Evolutionary conservation across 2,888 invertebrate genomes (phyloP).

Genomic region (Catonia carolina): DNA sequence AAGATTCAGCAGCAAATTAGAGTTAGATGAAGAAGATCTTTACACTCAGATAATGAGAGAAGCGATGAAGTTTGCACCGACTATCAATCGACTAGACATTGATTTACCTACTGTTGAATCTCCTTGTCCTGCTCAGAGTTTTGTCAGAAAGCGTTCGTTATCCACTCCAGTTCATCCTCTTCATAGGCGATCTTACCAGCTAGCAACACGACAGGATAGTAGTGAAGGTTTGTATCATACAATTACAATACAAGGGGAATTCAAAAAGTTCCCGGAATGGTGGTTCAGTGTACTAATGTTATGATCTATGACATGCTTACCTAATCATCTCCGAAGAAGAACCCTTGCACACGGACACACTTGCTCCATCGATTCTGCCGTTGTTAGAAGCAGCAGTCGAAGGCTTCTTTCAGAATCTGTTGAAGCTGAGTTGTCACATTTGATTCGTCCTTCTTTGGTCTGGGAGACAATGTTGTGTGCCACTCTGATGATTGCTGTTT

Average conservation of each 20-base stretch:
- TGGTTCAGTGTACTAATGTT: too few species aligned
- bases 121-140: constrained; percentile 3
- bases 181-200: constrained; percentile 29
- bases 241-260: not conserved
- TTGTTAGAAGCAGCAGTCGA: too few species aligned
- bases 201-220: constrained; percentile 31
- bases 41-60: constrained; percentile 36
- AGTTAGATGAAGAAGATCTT: constrained; percentile 28
- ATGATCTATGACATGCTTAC: too few species aligned
- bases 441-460: too few species aligned
- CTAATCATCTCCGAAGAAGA: too few species aligned
- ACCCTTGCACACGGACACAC: too few species aligned
- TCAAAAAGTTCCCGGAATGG: too few species aligned
- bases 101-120: constrained; percentile 31
- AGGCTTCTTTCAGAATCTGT: too few species aligned
- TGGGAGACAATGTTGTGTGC: too few species aligned
- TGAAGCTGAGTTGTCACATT: too few species aligned
- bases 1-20: constrained; percentile 7
- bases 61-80: constrained; percentile 34
- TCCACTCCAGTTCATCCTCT: constrained; percentile 24
- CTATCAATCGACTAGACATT: constrained; percentile 30
- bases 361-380: too few species aligned
- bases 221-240: constrained; percentile 27
- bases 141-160: constrained; percentile 19
- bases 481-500: too few species aligned